phyloP scores from a whole-genome alignment of 1,140 invertebrate genomes.

The Trichonephila clavipes region DNA sequence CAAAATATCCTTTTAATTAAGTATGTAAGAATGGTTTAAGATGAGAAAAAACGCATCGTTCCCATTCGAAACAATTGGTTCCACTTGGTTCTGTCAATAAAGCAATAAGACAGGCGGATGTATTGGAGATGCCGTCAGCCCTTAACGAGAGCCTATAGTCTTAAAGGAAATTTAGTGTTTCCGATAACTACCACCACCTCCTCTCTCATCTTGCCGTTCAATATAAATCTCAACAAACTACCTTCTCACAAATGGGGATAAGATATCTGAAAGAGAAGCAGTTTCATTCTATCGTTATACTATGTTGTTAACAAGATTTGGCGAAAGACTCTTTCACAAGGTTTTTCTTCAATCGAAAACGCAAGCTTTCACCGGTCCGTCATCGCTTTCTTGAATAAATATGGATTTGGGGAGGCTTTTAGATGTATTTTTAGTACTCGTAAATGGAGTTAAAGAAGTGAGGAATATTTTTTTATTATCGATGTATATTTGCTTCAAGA shows the following conservation, averaged over 20 bases:
- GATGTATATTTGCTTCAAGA: no score
- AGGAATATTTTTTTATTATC: no score
- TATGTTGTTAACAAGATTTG: neutral
- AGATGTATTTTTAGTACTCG: no score
- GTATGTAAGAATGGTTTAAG: neutral
- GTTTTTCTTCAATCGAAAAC: no score
- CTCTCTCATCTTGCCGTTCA: neutral
- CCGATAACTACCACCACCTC: slow-evolving; percentile 52
- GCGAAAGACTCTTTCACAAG: no score
- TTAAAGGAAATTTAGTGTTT: slow-evolving; percentile 63
- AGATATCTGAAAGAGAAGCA: neutral
- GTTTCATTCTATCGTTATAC: neutral
- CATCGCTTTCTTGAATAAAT: no score
- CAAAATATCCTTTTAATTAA: neutral
- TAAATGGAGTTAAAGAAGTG: no score
- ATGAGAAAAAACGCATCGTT: neutral
- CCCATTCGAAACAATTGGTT: slow-evolving; percentile 53
- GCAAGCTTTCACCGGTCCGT: no score
- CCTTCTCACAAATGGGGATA: slow-evolving; percentile 12
- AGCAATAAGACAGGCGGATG: slow-evolving; percentile 39
- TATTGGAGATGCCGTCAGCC: slow-evolving; percentile 57
- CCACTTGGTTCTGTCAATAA: slow-evolving; percentile 43
- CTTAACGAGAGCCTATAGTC: slow-evolving; percentile 53
- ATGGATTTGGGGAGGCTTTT: no score
- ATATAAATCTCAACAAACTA: slow-evolving; percentile 43